Evolutionary conservation across 1,140 invertebrate genomes (phyloP).

Genomic region (Daktulosphaira vitifoliae): DNA sequence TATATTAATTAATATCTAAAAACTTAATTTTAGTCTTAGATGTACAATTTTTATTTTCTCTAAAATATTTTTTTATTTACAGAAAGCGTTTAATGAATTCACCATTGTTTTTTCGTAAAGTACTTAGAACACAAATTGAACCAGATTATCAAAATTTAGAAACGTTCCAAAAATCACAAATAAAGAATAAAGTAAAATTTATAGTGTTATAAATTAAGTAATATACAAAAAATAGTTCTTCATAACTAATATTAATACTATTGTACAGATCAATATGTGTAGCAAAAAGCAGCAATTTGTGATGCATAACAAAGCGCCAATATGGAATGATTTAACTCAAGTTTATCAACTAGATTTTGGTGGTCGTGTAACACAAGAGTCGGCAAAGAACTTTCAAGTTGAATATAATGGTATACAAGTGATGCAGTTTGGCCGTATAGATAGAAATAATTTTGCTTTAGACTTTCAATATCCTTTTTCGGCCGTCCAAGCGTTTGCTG

Average conservation of each 20-base stretch:
- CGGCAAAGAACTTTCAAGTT: conserved; percentile 99
- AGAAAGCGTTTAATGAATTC: conserved; percentile 63
- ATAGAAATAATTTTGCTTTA: conserved; percentile 95
- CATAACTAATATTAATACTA: not conserved
- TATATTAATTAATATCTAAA: too few species aligned
- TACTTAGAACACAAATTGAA: conserved; percentile 58
- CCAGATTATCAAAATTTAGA: conserved; percentile 83
- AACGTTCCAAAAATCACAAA: conserved; percentile 88
- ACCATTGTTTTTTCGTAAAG: conserved; percentile 59
- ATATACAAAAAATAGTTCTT: not conserved
- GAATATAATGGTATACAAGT: conserved; percentile 97
- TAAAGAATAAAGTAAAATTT: conserved; percentile 73
- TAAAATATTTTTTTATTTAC: conserved; percentile 4
- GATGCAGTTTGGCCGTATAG: conserved; percentile 98
- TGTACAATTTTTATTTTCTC: too few species aligned
- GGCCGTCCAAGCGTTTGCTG: conserved; percentile 94
- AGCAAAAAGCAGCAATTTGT: conserved; percentile 58
- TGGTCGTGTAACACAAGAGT: conserved; percentile 97
- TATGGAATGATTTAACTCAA: conserved; percentile 99
- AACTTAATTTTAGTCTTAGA: too few species aligned
- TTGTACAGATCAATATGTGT: conserved; percentile 38
- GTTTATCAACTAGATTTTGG: conserved; percentile 99
- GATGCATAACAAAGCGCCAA: conserved; percentile 97
- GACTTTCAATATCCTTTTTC: conserved; percentile 99
- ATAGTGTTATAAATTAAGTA: too few species aligned